Conservation (phyloP, 2,113 vertebrate genomes). For the Sander vitreus region DNA sequence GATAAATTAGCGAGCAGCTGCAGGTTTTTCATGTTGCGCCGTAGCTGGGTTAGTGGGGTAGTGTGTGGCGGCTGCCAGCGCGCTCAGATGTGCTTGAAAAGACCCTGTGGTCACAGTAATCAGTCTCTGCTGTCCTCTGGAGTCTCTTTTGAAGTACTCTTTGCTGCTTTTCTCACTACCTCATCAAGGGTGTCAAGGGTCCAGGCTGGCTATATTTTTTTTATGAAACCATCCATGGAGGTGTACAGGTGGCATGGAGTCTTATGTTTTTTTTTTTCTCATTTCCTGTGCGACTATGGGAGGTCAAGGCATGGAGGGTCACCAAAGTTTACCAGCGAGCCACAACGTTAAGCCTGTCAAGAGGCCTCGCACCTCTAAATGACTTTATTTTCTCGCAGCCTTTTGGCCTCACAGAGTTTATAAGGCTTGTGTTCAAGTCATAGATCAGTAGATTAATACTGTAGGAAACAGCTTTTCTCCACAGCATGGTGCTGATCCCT, state of each 20-base stretch:
- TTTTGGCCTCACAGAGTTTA: constrained; percentile 37
- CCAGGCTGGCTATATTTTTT: constrained; percentile 25
- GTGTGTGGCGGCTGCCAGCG: neutral
- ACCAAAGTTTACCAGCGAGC: neutral
- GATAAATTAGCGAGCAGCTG: constrained; percentile 42
- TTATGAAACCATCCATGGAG: constrained; percentile 23
- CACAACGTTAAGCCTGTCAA: constrained; percentile 11
- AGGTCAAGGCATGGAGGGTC: constrained; percentile 24
- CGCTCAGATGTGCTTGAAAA: constrained; percentile 39
- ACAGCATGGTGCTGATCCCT: constrained; percentile 43
- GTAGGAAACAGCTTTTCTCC: constrained; percentile 66
- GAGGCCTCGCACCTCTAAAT: constrained; percentile 31
- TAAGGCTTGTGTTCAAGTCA: constrained; percentile 61
- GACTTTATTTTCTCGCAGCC: constrained; percentile 28
- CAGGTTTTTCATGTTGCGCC: constrained; percentile 16
- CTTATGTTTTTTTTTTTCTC: constrained; percentile 36
- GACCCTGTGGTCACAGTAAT: constrained; percentile 30
- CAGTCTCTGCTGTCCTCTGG: constrained; percentile 43
- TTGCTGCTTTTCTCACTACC: constrained; percentile 31
- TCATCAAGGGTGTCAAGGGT: constrained; percentile 56
- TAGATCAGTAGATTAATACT: constrained; percentile 70
- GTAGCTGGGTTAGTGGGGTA: constrained; percentile 12
- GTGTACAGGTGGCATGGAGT: constrained; percentile 14
- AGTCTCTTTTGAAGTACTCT: constrained; percentile 41
- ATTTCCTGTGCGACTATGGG: constrained; percentile 47